phyloP scores from a whole-genome alignment of 1,140 invertebrate genomes.

The Calosoma granatense region DNA sequence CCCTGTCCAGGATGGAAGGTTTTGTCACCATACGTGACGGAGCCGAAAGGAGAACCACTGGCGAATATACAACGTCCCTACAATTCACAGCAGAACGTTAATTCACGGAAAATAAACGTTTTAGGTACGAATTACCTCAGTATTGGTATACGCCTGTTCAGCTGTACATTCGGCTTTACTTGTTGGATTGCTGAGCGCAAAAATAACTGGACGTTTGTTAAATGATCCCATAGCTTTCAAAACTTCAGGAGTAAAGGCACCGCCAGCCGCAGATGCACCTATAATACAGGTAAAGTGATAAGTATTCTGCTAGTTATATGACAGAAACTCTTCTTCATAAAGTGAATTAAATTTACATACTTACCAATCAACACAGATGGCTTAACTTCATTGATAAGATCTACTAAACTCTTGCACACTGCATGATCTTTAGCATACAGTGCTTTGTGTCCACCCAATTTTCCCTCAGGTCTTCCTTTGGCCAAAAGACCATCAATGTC shows the following conservation, averaged over 20 bases:
- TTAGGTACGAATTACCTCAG: slow-evolving; percentile 51
- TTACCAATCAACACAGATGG: slow-evolving; percentile 78
- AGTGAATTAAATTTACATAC: too few relatives aligned
- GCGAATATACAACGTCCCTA: slow-evolving; percentile 84
- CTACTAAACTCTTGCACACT: slow-evolving; percentile 62
- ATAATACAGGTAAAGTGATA: too few relatives aligned
- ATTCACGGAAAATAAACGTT: too few relatives aligned
- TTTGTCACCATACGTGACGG: slow-evolving; percentile 66
- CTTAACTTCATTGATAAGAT: slow-evolving; percentile 72
- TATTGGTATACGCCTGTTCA: slow-evolving; percentile 77
- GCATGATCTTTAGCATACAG: slow-evolving; percentile 75
- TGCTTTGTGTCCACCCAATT: slow-evolving; percentile 63
- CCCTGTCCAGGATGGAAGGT: slow-evolving; percentile 85
- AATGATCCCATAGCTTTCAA: slow-evolving; percentile 76
- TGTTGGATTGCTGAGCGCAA: slow-evolving; percentile 94
- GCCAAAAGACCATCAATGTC: slow-evolving; percentile 75
- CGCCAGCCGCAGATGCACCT: slow-evolving; percentile 80
- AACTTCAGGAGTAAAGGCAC: slow-evolving; percentile 80
- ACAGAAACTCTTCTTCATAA: too few relatives aligned
- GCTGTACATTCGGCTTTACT: slow-evolving; percentile 95
- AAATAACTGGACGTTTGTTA: slow-evolving; percentile 83
- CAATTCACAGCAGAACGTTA: slow-evolving; percentile 19
- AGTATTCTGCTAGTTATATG: too few relatives aligned
- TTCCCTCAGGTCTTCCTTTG: slow-evolving; percentile 60
- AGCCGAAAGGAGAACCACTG: slow-evolving; percentile 84